Percentiles rank a stretch among this genome's conserved stretches.
Evolutionary conservation across 2,797 vertebrate species (phyloP).

Genomic region (Scarus forsteni): DNA sequence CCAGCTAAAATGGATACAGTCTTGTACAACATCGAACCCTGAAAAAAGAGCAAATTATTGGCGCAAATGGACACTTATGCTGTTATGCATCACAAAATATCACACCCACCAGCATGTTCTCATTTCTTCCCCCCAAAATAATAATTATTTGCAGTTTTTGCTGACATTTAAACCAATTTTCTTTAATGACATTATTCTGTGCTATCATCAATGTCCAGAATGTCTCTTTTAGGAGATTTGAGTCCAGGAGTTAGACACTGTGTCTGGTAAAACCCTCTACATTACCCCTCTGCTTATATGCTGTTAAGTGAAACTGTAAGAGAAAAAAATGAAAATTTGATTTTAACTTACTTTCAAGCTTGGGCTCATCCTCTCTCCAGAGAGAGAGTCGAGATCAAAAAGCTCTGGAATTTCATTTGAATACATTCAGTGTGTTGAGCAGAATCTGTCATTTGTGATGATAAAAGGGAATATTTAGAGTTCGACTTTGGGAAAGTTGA

Average conservation of each 20-base stretch:
- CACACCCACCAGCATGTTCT: conserved; percentile 18
- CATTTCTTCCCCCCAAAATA: conserved; percentile 5
- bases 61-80: conserved; percentile 48
- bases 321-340: conserved; percentile 56
- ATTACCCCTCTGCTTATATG: conserved; percentile 11
- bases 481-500: conserved; percentile 38
- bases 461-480: conserved; percentile 71
- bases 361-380: conserved; percentile 40
- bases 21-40: neutral
- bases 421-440: conserved; percentile 57
- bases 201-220: conserved; percentile 2
- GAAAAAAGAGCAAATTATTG: conserved; percentile 16
- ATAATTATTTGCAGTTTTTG: conserved; percentile 3
- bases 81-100: conserved; percentile 16
- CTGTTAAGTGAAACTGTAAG: conserved; percentile 40
- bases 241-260: neutral
- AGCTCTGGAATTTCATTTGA: conserved; percentile 65
- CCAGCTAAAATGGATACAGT: neutral
- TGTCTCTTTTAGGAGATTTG: neutral
- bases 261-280: neutral
- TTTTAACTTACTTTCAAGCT: conserved; percentile 66
- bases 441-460: conserved; percentile 66
- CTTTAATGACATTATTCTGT: neutral
- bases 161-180: neutral
- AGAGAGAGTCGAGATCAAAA: conserved; percentile 63